Evolutionary conservation across 2,113 vertebrate genomes (phyloP).

Genomic region (Mastomys natalensis): DNA sequence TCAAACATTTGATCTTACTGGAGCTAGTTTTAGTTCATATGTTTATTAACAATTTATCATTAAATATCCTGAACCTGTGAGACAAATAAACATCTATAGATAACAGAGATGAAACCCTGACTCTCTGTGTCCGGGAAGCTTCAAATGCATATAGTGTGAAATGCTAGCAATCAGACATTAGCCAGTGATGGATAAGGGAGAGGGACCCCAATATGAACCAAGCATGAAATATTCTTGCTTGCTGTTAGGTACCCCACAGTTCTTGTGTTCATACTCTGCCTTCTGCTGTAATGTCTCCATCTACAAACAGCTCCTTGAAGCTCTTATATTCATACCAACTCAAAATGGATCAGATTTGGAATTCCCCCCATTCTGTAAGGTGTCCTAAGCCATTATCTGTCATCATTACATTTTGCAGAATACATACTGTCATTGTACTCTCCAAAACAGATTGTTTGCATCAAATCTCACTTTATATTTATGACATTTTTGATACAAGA

Average conservation of each 20-base stretch:
- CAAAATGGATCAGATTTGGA: background rate
- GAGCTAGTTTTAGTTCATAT: conserved; percentile 16
- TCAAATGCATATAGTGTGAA: background rate
- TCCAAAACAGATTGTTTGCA: background rate
- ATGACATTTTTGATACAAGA: background rate
- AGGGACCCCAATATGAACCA: background rate
- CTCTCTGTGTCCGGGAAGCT: background rate
- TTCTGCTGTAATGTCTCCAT: background rate
- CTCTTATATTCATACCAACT: background rate
- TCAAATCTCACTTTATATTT: conserved; percentile 9
- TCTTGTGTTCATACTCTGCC: background rate
- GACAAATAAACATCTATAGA: background rate
- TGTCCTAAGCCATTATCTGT: background rate
- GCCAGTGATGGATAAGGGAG: background rate
- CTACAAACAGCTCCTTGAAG: background rate
- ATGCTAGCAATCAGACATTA: background rate
- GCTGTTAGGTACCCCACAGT: background rate
- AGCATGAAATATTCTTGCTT: background rate
- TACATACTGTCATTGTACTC: background rate
- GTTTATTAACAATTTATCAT: conserved; percentile 26
- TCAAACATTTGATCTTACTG: background rate
- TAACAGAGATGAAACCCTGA: background rate
- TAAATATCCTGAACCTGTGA: background rate
- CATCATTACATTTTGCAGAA: background rate
- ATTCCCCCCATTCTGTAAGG: background rate